phyloP scores from a whole-genome alignment of 2,797 vertebrate genomes.

The Oreonectes daqikongensis region DNA sequence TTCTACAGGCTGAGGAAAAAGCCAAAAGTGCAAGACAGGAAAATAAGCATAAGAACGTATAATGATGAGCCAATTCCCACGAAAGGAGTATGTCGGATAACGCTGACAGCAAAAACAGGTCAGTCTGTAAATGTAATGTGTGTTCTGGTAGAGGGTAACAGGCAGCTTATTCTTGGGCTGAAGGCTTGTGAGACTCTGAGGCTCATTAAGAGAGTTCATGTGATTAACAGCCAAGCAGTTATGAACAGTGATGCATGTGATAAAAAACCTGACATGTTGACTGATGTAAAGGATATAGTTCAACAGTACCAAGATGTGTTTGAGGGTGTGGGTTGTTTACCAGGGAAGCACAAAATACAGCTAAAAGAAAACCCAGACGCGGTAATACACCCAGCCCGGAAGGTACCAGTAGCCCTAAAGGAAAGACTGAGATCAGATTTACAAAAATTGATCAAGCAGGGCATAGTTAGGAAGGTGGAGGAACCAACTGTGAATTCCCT shows the following conservation, averaged over 20 bases:
- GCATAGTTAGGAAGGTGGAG: not conserved
- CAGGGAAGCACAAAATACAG: constrained; percentile 25
- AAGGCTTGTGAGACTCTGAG: not conserved
- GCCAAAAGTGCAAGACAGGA: constrained; percentile 16
- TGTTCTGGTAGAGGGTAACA: constrained; percentile 10
- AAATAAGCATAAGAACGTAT: constrained; percentile 26
- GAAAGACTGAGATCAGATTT: too few species aligned
- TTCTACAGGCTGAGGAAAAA: constrained; percentile 22
- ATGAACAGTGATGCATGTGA: not conserved
- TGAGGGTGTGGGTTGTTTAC: constrained; percentile 19
- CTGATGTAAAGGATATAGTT: constrained; percentile 15
- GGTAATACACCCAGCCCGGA: constrained; percentile 26
- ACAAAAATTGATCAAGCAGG: too few species aligned
- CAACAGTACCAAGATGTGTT: too few species aligned
- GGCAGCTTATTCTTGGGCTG: constrained; percentile 25
- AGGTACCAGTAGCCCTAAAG: too few species aligned
- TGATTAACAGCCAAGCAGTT: not conserved
- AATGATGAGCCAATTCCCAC: not conserved
- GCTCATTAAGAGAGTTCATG: too few species aligned
- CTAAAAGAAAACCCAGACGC: constrained; percentile 31
- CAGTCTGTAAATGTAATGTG: not conserved
- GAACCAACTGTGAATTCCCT: constrained; percentile 12
- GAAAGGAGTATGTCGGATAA: constrained; percentile 14
- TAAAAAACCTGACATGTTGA: too few species aligned
- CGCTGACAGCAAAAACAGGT: not conserved